These are phyloP conservation scores for Rotaria magnacalcarata DNA, from an alignment of 2,888 invertebrate genomes.

Conservation along the genomic window DNA sequence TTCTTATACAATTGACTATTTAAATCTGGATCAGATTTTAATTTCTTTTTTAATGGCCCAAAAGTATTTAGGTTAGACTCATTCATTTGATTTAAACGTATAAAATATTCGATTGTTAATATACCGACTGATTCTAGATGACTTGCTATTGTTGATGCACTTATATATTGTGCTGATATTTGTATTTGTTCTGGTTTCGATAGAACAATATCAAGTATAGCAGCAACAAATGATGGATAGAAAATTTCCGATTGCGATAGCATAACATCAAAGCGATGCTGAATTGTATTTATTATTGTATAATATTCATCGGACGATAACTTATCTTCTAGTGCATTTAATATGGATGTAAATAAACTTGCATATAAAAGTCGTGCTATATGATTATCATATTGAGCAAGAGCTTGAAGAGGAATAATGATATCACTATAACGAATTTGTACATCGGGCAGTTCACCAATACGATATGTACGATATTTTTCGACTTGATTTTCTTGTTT, in stretches of 20 bases:
- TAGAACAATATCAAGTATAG: constrained; percentile 39
- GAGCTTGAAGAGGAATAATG: constrained; percentile 62
- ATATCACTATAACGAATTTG: constrained; percentile 66
- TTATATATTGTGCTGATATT: background rate
- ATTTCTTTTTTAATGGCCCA: background rate
- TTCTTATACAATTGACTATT: background rate
- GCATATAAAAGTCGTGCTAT: constrained; percentile 38
- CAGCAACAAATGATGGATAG: constrained; percentile 42
- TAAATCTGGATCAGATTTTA: background rate
- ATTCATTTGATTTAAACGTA: constrained; percentile 30
- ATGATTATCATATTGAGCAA: constrained; percentile 45
- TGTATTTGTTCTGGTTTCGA: background rate
- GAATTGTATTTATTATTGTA: constrained; percentile 14
- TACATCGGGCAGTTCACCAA: constrained; percentile 72
- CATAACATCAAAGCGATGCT: constrained; percentile 24
- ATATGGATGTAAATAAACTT: constrained; percentile 41
- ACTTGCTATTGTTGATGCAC: background rate
- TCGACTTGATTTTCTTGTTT: constrained; percentile 60
- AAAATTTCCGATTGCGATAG: constrained; percentile 38
- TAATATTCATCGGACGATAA: constrained; percentile 36
- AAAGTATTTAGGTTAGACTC: background rate
- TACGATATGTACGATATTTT: constrained; percentile 66
- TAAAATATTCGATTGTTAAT: background rate
- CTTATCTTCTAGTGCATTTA: constrained; percentile 35
- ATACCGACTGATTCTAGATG: constrained; percentile 7